A percentile compares a stretch with the other conserved stretches of the same genome.
These are phyloP conservation scores for Melanotaenia boesemani DNA, from an alignment of 2,797 vertebrate genomes.

Conservation along the genomic window DNA sequence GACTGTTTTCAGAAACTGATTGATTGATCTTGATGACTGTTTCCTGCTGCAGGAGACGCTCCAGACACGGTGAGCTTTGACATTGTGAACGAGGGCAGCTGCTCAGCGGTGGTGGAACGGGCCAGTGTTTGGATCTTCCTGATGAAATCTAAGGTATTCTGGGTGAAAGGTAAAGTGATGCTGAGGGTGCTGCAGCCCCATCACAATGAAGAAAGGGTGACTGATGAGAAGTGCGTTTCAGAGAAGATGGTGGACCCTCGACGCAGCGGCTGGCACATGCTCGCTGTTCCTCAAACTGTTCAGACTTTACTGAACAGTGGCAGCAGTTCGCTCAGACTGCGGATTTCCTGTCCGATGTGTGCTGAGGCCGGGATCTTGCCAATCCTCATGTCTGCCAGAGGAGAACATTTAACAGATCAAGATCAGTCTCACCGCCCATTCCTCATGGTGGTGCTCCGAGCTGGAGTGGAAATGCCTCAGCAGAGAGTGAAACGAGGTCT, in stretches of 20 bases:
- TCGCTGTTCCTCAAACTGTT: constrained; percentile 84
- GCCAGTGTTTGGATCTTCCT: constrained; percentile 96
- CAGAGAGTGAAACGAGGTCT: constrained; percentile 86
- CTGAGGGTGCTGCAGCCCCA: constrained; percentile 87
- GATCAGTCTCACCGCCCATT: constrained; percentile 94
- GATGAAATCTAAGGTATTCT: constrained; percentile 88
- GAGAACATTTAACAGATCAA: constrained; percentile 65
- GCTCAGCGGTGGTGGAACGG: constrained; percentile 87
- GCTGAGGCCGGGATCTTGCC: constrained; percentile 85
- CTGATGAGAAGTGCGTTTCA: constrained; percentile 82
- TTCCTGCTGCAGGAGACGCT: constrained; percentile 81
- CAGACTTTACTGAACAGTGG: constrained; percentile 86
- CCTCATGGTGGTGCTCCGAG: constrained; percentile 89
- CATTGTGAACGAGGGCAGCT: constrained; percentile 89
- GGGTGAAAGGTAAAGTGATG: constrained; percentile 84
- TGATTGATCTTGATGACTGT: neutral
- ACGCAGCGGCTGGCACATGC: constrained; percentile 95
- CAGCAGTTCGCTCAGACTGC: constrained; percentile 80
- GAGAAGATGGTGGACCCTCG: constrained; percentile 91
- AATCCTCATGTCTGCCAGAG: constrained; percentile 73
- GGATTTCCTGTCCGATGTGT: constrained; percentile 89
- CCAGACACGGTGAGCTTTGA: constrained; percentile 90
- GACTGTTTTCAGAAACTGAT: too few species aligned
- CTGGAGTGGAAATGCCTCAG: constrained; percentile 82
- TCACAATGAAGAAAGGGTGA: accelerated